These are phyloP conservation scores for Entomyzon cyanotis DNA, from an alignment of 2,113 vertebrate genomes.

Conservation along the genomic window DNA sequence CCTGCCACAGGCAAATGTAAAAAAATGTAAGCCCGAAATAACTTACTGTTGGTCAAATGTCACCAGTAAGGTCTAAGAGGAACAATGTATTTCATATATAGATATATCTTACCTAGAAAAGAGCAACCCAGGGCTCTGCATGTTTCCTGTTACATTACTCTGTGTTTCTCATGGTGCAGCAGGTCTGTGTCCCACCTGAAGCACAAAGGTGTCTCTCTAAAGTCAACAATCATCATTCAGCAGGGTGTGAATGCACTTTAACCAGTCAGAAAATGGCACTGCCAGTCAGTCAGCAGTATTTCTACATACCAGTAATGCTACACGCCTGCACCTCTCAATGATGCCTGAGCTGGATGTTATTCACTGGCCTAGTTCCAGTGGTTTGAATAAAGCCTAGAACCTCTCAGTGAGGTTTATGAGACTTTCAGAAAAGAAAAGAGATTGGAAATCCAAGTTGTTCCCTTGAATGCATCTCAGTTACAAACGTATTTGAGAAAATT, in stretches of 20 bases:
- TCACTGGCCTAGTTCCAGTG: neutral
- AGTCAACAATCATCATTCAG: neutral
- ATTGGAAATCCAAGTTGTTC: neutral
- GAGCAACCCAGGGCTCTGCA: neutral
- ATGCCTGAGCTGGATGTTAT: neutral
- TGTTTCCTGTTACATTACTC: neutral
- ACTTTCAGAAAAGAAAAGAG: neutral
- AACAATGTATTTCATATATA: neutral
- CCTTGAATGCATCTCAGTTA: neutral
- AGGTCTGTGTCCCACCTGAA: neutral
- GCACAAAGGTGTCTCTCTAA: neutral
- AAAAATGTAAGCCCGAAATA: neutral
- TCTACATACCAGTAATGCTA: neutral
- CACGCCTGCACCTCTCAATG: neutral
- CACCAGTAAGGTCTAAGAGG: neutral
- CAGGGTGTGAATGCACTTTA: fast-evolving
- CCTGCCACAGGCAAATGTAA: fast-evolving
- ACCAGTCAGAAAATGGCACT: neutral
- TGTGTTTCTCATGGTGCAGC: neutral
- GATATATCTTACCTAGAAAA: neutral
- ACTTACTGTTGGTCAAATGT: neutral
- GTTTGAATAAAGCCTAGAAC: neutral
- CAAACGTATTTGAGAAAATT: neutral
- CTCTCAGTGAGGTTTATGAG: neutral
- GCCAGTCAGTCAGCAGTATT: neutral